phyloP scores from a whole-genome alignment of 2,888 invertebrate genomes.

The Acronicta alni region DNA sequence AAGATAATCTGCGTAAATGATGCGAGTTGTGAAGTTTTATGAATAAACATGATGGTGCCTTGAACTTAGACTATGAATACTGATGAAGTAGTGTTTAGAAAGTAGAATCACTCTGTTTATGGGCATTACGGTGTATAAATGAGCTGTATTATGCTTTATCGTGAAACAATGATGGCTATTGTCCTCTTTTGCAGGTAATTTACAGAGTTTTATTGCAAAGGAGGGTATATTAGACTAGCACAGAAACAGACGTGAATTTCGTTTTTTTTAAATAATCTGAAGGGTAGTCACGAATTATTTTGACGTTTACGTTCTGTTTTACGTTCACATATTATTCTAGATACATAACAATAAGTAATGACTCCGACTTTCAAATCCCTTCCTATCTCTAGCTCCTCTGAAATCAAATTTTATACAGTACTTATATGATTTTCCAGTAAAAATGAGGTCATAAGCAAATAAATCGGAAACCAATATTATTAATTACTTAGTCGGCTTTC shows the following conservation, averaged over 20 bases:
- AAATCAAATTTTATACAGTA: too few species aligned
- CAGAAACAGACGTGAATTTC: neutral
- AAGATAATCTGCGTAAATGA: slow-evolving; percentile 27
- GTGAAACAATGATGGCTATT: slow-evolving; percentile 23
- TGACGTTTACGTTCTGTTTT: too few species aligned
- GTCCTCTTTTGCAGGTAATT: slow-evolving; percentile 22
- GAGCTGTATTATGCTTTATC: slow-evolving; percentile 38
- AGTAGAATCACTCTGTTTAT: slow-evolving; percentile 42
- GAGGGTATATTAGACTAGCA: slow-evolving; percentile 18
- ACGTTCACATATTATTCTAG: too few species aligned
- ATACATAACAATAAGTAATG: too few species aligned
- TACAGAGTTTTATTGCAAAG: slow-evolving; percentile 24
- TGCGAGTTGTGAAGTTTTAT: slow-evolving; percentile 14
- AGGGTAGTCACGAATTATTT: neutral
- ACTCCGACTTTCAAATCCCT: too few species aligned
- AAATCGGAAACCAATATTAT: slow-evolving; percentile 24
- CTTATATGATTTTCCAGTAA: too few species aligned
- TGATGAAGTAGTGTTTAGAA: slow-evolving; percentile 45
- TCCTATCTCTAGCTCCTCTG: too few species aligned
- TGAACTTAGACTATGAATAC: slow-evolving; percentile 48
- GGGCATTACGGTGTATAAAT: slow-evolving; percentile 37
- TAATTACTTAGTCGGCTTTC: slow-evolving; percentile 6
- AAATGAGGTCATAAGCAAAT: slow-evolving; percentile 18
- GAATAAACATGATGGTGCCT: slow-evolving; percentile 46
- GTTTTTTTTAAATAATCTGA: neutral